Evolutionary conservation across 2,113 vertebrate species (phyloP), one percentile per base, ranked within the genome.

Genomic region (Pavo muticus): DNA sequence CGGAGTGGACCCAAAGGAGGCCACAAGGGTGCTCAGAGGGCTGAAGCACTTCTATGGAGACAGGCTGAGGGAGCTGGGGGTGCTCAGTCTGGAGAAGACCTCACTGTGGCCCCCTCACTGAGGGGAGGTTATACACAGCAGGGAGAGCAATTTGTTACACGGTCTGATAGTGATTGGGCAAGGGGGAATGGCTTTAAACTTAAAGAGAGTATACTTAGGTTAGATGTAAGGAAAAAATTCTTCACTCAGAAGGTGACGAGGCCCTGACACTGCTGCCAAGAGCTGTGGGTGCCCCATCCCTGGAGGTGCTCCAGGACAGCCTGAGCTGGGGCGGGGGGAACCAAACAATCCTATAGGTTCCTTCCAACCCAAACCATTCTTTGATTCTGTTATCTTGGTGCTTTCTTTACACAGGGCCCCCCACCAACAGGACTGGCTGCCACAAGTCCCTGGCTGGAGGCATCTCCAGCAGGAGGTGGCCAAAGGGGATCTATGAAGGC

Each of bases 341-440:
- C 54, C 54, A 57, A 30, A 52, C 14, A 52, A 52, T 14, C 54
- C 14, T 27, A 29, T 5, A 54, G 52, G 52, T 4, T 30, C 54
- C 54, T 19, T n/a, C 56, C 32, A 59, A 59, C 32, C 56, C 56
- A 59, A 59, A 15, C 18, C 17, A 21, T n/a, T 30, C 30, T 57
- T 11, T 32, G 30, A 32, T 19, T 56, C 32, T n/a, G 18, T 19
- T 32, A n/a, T 3, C 42, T 8, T 0, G 0, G 56, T 18, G 2
- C 42, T 54, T 32, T 9, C 40, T 60, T 21, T 1, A 4, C 2
- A 0, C 20, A 32, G 23, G 32, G 29, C 29, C 25, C 3, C 17
- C 6, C 63, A 47, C 30, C 12, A 0, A 23, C 4, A 15, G 12
- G 32, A 19, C 54, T 24, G 63, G 30, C 69, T 39, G 35, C 30